Percentiles rank a stretch among this genome's conserved stretches.
phyloP scores from a whole-genome alignment of 1,140 invertebrate genomes.

The Pollicipes pollicipes region DNA sequence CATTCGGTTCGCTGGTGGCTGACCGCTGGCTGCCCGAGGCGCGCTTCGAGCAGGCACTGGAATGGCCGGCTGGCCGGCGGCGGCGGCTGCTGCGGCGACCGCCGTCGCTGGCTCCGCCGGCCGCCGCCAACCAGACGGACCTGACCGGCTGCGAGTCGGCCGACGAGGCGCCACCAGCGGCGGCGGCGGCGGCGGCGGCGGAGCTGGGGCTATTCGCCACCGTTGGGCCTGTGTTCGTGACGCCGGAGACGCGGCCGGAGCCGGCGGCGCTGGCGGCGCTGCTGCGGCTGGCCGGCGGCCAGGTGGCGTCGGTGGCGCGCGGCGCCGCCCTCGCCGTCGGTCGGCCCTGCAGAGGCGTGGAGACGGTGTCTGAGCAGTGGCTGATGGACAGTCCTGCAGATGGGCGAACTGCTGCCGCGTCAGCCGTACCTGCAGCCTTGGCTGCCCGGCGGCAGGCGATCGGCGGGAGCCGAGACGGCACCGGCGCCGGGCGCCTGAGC shows the following conservation, averaged over 20 bases:
- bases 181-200: no score
- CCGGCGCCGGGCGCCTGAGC: no score
- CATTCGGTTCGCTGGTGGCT: constrained; percentile 11
- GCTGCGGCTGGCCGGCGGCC: neutral
- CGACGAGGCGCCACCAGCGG: no score
- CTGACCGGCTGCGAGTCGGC: neutral
- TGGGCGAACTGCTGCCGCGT: neutral
- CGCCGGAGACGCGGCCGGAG: neutral
- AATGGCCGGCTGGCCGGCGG: neutral
- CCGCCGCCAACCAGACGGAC: neutral
- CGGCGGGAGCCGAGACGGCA: no score
- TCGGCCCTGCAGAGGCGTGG: neutral
- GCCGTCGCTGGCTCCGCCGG: neutral
- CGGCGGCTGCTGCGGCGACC: no score
- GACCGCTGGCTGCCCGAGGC: constrained; percentile 14
- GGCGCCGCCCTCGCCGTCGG: neutral
- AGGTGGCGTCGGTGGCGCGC: neutral
- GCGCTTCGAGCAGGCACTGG: constrained; percentile 6
- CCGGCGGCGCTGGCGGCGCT: neutral
- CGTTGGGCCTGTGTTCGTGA: neutral
- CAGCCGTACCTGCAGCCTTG: neutral
- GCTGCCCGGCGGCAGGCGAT: no score
- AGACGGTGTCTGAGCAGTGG: neutral
- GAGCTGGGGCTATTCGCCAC: neutral
- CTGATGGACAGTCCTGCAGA: neutral